phyloP scores from a whole-genome alignment of 2,797 vertebrate genomes.

The Takifugu rubripes region DNA sequence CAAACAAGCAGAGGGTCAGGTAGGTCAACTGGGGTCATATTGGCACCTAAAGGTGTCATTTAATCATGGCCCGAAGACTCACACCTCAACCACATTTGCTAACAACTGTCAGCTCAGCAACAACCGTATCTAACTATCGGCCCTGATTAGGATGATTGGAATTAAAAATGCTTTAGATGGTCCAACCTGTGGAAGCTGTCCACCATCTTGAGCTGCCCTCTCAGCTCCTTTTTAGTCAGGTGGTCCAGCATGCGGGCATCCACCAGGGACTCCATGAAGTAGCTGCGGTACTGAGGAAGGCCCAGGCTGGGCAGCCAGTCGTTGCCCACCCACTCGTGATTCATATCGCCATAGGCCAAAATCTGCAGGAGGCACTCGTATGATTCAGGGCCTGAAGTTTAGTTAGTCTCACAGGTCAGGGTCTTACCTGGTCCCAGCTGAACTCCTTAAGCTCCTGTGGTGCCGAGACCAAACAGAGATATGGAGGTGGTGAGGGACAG shows the following conservation, averaged over 20 bases:
- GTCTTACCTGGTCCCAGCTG: constrained; percentile 93
- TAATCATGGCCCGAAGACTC: constrained; percentile 28
- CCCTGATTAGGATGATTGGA: too few relatives aligned
- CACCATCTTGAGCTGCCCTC: constrained; percentile 94
- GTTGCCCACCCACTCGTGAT: constrained; percentile 93
- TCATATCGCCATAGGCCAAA: constrained; percentile 92
- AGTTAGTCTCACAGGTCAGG: neutral
- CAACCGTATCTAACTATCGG: too few relatives aligned
- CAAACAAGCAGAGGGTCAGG: constrained; percentile 29
- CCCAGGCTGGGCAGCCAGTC: constrained; percentile 93
- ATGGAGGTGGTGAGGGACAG: constrained; percentile 59
- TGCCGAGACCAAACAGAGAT: constrained; percentile 35
- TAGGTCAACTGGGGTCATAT: constrained; percentile 34
- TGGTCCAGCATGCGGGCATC: constrained; percentile 93
- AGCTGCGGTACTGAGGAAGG: constrained; percentile 90
- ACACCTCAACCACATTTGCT: constrained; percentile 32
- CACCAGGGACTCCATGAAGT: constrained; percentile 95
- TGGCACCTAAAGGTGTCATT: too few relatives aligned
- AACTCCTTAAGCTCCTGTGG: constrained; percentile 92
- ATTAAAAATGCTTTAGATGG: neutral
- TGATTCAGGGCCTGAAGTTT: too few relatives aligned
- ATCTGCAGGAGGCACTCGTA: constrained; percentile 72
- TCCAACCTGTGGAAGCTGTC: constrained; percentile 92
- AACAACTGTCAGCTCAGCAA: too few relatives aligned
- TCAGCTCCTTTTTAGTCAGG: constrained; percentile 92